These are phyloP conservation scores for Acropora yongei DNA, from an alignment of 64 coral and sea anemone genomes.

Conservation along the genomic window DNA sequence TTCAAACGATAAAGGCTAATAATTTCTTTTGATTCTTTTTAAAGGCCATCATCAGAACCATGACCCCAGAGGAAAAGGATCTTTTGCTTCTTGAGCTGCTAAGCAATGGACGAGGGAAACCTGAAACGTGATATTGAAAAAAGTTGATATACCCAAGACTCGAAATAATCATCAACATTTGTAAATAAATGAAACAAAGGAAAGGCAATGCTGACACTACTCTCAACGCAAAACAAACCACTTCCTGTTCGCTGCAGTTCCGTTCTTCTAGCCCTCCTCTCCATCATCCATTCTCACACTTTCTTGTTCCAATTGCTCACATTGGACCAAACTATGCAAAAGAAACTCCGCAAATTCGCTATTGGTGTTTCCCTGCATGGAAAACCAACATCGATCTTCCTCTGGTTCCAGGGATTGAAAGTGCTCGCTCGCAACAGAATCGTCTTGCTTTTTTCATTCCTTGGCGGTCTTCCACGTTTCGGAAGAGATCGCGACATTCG, in stretches of 20 bases:
- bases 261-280: not conserved
- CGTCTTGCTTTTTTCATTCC: not conserved
- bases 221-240: not conserved
- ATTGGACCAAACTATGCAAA: slow-evolving; percentile 1
- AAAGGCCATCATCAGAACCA: not conserved
- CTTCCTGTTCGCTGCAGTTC: not conserved
- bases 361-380: not conserved
- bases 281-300: not conserved
- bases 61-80: slow-evolving; percentile 10
- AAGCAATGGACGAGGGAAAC: slow-evolving; percentile 43
- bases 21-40: not conserved
- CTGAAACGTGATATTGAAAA: not conserved
- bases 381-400: slow-evolving; percentile 18
- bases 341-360: slow-evolving; percentile 54
- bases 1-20: not conserved
- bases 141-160: not conserved
- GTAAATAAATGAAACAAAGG: not conserved
- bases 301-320: not conserved
- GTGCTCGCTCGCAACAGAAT: not conserved
- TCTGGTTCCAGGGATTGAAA: slow-evolving; percentile 32
- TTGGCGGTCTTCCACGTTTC: not conserved
- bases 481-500: not conserved
- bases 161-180: not conserved
- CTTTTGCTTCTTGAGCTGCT: slow-evolving; percentile 9
- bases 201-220: not conserved